phyloP scores from a whole-genome alignment of 2,888 invertebrate species.

The Plemyria rubiginata region DNA sequence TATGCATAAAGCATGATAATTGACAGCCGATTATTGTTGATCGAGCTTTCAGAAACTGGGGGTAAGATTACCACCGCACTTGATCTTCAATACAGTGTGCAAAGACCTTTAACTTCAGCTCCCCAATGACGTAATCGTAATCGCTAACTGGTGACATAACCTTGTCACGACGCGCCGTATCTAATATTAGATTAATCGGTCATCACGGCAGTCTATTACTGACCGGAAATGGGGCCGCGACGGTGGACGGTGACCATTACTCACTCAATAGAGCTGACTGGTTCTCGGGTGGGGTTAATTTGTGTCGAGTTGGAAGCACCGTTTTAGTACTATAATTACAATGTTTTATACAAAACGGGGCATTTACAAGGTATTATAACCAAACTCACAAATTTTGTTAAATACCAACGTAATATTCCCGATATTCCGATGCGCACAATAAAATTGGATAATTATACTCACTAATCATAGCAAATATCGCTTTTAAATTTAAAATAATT shows the following conservation, averaged over 20 bases:
- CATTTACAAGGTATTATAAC: no score
- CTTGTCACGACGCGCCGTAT: constrained; percentile 27
- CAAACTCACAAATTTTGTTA: no score
- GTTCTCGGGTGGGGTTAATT: constrained; percentile 18
- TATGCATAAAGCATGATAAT: no score
- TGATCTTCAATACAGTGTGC: background rate
- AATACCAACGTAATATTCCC: no score
- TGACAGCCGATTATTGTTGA: no score
- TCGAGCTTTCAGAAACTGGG: no score
- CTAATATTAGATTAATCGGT: constrained; percentile 48
- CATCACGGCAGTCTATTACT: constrained; percentile 46
- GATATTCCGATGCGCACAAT: no score
- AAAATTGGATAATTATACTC: no score
- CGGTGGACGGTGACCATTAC: constrained; percentile 33
- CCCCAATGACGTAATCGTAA: constrained; percentile 42
- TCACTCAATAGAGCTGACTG: constrained; percentile 22
- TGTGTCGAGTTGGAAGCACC: constrained; percentile 1
- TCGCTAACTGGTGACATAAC: constrained; percentile 24
- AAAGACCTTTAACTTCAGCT: constrained; percentile 32
- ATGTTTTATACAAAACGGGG: no score
- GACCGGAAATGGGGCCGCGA: constrained; percentile 46
- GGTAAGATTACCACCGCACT: no score
- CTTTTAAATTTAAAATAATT: no score
- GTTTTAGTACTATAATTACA: background rate
- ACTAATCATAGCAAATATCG: no score